phyloP scores from a whole-genome alignment of 2,797 vertebrate species.

The Sebastiscus tertius region DNA sequence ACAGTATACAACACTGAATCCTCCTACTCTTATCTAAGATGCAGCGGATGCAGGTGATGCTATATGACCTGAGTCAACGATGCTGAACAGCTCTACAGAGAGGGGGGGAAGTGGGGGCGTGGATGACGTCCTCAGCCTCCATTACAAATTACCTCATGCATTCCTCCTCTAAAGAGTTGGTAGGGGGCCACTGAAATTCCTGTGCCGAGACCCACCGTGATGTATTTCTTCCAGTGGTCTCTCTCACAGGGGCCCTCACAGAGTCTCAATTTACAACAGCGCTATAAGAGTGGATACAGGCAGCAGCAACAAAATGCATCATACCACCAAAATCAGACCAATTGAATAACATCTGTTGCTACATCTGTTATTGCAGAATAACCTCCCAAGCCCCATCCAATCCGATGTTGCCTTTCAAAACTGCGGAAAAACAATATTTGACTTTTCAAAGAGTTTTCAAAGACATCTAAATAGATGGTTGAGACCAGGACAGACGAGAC shows the following conservation, averaged over 20 bases:
- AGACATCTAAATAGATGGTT: not conserved
- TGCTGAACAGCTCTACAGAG: too few species aligned
- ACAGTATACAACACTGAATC: not conserved
- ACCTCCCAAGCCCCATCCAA: too few species aligned
- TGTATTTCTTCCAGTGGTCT: not conserved
- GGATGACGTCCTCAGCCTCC: not conserved
- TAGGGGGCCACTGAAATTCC: not conserved
- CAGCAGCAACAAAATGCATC: not conserved
- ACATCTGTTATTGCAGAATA: not conserved
- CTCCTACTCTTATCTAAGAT: not conserved
- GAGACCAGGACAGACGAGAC: not conserved
- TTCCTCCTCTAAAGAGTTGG: not conserved
- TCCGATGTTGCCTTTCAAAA: not conserved
- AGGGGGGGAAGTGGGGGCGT: fast-evolving
- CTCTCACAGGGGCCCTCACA: not conserved
- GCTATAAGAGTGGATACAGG: not conserved
- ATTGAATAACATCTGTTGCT: not conserved
- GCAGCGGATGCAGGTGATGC: not conserved
- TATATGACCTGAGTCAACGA: not conserved
- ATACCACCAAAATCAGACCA: not conserved
- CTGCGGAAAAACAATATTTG: not conserved
- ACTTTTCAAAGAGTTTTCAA: not conserved
- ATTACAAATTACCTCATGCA: not conserved
- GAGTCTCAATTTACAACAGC: not conserved
- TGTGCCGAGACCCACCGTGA: not conserved